Percentiles rank a stretch among this genome's conserved stretches.
Evolutionary conservation across 2,888 invertebrate species (phyloP).

Genomic region (Plutella xylostella): DNA sequence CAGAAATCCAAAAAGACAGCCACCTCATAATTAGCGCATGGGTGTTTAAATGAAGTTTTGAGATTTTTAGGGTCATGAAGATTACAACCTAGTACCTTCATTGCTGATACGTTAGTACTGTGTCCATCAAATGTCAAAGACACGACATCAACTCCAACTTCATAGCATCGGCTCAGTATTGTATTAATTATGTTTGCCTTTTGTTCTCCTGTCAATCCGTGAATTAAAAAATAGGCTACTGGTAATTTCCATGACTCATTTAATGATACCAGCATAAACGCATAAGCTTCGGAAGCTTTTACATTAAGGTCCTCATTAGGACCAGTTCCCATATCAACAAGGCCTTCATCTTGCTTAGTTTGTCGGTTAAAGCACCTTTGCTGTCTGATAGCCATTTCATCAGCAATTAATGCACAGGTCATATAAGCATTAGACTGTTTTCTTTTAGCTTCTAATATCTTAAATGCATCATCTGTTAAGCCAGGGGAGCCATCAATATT

Average conservation of each 20-base stretch:
- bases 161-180: constrained; percentile 21
- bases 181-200: constrained; percentile 21
- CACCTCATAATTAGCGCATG: constrained; percentile 4
- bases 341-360: constrained; percentile 4
- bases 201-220: constrained; percentile 20
- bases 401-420: constrained; percentile 16
- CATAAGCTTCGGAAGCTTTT: constrained; percentile 20
- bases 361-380: constrained; percentile 16
- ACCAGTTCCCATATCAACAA: constrained; percentile 1
- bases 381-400: constrained; percentile 17
- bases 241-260: constrained; percentile 29
- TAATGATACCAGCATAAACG: constrained; percentile 25
- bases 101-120: constrained; percentile 17
- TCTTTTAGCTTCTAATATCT: not conserved
- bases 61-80: constrained; percentile 13
- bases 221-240: constrained; percentile 27
- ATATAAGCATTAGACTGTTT: constrained; percentile 1
- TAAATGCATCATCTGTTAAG: not conserved
- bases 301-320: not conserved
- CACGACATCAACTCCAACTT: constrained; percentile 18
- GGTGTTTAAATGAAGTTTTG: constrained; percentile 21
- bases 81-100: constrained; percentile 20
- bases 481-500: constrained; percentile 5
- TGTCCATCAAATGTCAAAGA: constrained; percentile 22
- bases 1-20: not conserved